A percentile compares a stretch with the other conserved stretches of the same genome.
Conservation (phyloP, 1,140 invertebrate genomes). For the Drosophila trapezifrons region DNA sequence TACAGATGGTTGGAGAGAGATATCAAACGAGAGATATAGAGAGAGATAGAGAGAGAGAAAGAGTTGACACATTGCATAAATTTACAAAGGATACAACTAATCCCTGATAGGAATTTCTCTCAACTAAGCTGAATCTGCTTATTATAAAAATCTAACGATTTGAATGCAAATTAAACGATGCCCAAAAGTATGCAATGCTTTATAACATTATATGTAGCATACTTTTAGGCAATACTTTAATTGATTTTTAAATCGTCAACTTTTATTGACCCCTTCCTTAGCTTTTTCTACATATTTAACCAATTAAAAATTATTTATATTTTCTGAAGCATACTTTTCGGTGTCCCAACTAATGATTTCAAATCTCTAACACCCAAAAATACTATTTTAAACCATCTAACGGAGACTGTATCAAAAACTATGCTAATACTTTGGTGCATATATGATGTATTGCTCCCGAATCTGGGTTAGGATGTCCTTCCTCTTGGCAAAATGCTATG, state of each 20-base stretch:
- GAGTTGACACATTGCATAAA: constrained; percentile 19
- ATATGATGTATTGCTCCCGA: background rate
- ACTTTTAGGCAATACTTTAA: background rate
- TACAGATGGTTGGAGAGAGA: constrained; percentile 16
- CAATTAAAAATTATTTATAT: background rate
- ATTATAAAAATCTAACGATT: no score
- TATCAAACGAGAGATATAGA: background rate
- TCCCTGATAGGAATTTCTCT: constrained; percentile 1
- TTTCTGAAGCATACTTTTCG: background rate
- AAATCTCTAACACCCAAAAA: background rate
- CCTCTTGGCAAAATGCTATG: constrained; percentile 7
- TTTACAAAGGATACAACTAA: constrained; percentile 27
- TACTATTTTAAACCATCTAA: background rate
- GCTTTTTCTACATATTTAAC: no score
- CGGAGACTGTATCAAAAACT: constrained; percentile 4
- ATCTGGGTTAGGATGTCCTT: constrained; percentile 27
- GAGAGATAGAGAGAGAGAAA: constrained; percentile 6
- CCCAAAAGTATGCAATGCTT: background rate
- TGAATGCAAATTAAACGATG: background rate
- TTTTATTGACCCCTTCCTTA: background rate
- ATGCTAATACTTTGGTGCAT: constrained; percentile 4
- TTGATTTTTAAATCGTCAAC: background rate
- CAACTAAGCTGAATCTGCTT: constrained; percentile 3
- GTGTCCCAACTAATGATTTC: background rate
- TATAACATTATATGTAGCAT: background rate